A percentile compares a stretch with the other conserved stretches of the same genome.
These are phyloP conservation scores for Syrmaticus mikado DNA, from an alignment of 2,113 vertebrate genomes.

Conservation along the genomic window DNA sequence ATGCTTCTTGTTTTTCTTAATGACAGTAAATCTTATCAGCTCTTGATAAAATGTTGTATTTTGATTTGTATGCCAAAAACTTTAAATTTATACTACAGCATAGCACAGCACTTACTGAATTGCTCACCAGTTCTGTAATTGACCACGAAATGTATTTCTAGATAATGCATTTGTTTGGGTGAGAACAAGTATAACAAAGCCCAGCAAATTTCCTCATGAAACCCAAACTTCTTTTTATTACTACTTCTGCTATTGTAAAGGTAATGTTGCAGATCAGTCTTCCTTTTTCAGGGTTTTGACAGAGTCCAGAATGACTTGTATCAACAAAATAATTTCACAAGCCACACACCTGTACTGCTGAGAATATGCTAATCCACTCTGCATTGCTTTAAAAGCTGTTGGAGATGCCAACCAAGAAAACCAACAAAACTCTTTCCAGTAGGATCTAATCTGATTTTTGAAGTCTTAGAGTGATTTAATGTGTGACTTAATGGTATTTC, in stretches of 20 bases:
- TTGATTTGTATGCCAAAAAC: background rate
- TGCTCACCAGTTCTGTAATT: background rate
- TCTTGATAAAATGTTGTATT: background rate
- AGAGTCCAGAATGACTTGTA: background rate
- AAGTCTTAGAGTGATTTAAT: background rate
- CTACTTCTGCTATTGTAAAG: background rate
- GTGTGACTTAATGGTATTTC: background rate
- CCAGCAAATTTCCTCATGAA: background rate
- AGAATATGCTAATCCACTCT: background rate
- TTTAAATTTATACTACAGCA: background rate
- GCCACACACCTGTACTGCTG: background rate
- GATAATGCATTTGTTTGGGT: background rate
- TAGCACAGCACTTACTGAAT: background rate
- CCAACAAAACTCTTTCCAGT: no score
- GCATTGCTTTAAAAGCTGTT: background rate
- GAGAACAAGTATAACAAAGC: background rate
- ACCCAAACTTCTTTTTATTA: background rate
- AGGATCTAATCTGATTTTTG: background rate
- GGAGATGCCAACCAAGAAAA: no score
- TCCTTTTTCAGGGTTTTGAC: background rate
- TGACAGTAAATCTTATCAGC: background rate
- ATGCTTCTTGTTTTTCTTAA: background rate
- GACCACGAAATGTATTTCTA: background rate
- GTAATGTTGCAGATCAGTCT: background rate
- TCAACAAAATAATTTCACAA: background rate